A percentile compares a stretch with the other conserved stretches of the same genome.
Evolutionary conservation across 2,113 vertebrate species (phyloP).

Genomic region (Ciconia stormi): DNA sequence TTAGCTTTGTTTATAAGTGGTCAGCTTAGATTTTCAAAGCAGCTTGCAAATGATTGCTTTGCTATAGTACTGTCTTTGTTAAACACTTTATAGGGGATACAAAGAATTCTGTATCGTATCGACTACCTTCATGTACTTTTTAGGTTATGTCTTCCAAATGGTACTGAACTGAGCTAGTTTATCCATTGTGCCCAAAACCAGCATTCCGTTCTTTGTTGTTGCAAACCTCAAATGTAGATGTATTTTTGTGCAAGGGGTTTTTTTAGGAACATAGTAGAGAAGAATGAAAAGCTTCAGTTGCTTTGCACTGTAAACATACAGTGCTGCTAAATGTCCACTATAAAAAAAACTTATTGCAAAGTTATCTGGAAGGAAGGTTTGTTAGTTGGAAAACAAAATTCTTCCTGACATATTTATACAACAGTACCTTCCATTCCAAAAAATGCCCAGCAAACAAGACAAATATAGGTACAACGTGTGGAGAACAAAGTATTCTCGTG

Average conservation of each 20-base stretch:
- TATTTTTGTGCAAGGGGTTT: neutral
- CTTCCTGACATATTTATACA: neutral
- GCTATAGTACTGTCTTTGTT: neutral
- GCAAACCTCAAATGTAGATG: neutral
- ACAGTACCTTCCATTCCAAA: neutral
- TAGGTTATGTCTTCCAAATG: neutral
- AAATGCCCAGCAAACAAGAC: neutral
- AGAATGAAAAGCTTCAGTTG: slow-evolving; percentile 9
- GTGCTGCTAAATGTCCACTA: neutral
- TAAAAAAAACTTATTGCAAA: neutral
- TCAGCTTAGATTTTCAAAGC: neutral
- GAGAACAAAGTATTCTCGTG: neutral
- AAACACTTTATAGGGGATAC: neutral
- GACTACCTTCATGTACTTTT: neutral
- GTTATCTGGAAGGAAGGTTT: neutral
- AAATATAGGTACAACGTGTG: neutral
- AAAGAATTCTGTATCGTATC: neutral
- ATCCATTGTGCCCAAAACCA: neutral
- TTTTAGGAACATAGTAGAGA: neutral
- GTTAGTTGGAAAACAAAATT: neutral
- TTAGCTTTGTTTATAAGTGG: neutral
- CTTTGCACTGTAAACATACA: neutral
- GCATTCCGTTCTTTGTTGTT: neutral
- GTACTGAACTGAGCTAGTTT: neutral
- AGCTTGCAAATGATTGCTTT: neutral